These are phyloP conservation scores for Oenanthe oenanthe DNA, from an alignment of 2,113 vertebrate genomes.

Conservation along the genomic window DNA sequence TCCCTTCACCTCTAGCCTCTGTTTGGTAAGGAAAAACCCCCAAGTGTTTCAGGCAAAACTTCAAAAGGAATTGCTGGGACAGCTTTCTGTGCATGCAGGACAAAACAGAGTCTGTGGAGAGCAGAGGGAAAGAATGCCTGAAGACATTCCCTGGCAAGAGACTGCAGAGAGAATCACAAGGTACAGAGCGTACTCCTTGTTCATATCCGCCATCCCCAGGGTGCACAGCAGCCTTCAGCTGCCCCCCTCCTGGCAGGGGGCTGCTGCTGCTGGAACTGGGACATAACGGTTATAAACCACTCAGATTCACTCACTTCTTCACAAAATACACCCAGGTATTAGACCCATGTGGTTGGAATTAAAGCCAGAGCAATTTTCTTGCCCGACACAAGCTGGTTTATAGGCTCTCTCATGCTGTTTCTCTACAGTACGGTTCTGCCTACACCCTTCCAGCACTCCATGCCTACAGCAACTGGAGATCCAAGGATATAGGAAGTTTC, in stretches of 20 bases:
- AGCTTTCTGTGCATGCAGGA: background rate
- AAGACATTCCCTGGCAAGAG: slow-evolving; percentile 18
- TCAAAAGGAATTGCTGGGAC: slow-evolving; percentile 15
- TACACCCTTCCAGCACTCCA: background rate
- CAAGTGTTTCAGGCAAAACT: slow-evolving; percentile 5
- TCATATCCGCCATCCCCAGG: background rate
- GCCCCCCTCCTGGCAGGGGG: background rate
- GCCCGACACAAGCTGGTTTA: background rate
- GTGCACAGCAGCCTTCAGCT: background rate
- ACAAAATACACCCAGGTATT: background rate
- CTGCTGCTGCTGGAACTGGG: background rate
- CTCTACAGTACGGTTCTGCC: background rate
- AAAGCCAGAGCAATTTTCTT: background rate
- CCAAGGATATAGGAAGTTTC: background rate
- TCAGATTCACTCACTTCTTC: background rate
- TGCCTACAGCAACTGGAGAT: background rate
- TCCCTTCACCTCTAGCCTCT: background rate
- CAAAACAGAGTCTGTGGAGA: background rate
- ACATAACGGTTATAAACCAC: background rate
- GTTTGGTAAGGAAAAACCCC: background rate
- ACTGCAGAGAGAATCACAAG: background rate
- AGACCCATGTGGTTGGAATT: background rate
- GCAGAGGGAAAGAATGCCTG: background rate
- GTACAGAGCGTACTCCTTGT: background rate
- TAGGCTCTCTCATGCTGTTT: background rate